Evolutionary conservation across 2,797 vertebrate genomes (phyloP), one percentile per base, ranked within the genome.

Genomic region (Poecilia wingei): DNA sequence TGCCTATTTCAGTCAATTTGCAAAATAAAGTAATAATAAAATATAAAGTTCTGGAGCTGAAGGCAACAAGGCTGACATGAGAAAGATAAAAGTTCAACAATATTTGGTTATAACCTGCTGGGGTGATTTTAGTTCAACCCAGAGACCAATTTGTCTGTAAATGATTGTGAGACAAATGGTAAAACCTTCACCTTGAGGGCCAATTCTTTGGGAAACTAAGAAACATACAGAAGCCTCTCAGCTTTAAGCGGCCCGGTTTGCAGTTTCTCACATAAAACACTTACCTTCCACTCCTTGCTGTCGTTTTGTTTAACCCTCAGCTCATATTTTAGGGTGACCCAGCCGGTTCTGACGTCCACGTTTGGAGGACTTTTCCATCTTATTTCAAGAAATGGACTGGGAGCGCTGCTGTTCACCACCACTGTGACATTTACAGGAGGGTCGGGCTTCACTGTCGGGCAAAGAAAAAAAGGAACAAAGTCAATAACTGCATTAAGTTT

Each of bases 311-410:
- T 96, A 66, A 97, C 84, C 70, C 92, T 88, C 41, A 99, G 87
- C 88, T 97, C 94, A 31, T 98, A 98, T 70, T 95, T 95, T 36
- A 97, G 89, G 4, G 96, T 97, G 79, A 98, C 92, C 98, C 98
- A 99, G 53, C 98, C 98, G 1, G 96, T 97, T 77, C 79, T 94
- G 36, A 95, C 86, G 80, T 97, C 97, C 3, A 90, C 93, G 66
- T 93, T 90, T 0, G 59, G 79, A 0, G 97, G 97, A 72, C 90
- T 95, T 74, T 88, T 79, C 98, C 98, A 99, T 2, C 90, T 93
- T 83, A 97, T 86, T 66, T 95, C 89, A 46, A 98, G 92, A 75
- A 94, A 94, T 0, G 87, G 88, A 77, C 90, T 96, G 78, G 92
- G 91, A 25, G 95, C 91, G 3, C 3, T 49, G 46, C 79, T 71